Conservation (phyloP, 2,113 vertebrate genomes). For the human region GRCh38 chr18:40402001-40402500, state of each 20-base stretch:
- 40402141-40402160: not conserved
- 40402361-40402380: not conserved
- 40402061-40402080: not conserved
- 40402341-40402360: not conserved
- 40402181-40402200: not conserved
- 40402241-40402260: not conserved
- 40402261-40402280: not conserved
- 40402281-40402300: not conserved
- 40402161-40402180: not conserved
- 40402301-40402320: conserved; percentile 7
- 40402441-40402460: not conserved
- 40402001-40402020: not conserved
- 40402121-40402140: fast-evolving
- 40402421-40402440: not conserved
- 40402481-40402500: not conserved
- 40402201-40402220: not conserved
- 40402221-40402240: not conserved
- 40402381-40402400: not conserved
- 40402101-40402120: not conserved
- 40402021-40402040: fast-evolving
- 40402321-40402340: not conserved
- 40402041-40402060: not conserved
- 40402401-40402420: not conserved
- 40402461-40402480: not conserved
- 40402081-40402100: fast-evolving